Percentiles rank a stretch among this genome's conserved stretches.
These are phyloP conservation scores for Hippopotamyrus pictus DNA, from an alignment of 2,797 vertebrate genomes.

Conservation along the genomic window DNA sequence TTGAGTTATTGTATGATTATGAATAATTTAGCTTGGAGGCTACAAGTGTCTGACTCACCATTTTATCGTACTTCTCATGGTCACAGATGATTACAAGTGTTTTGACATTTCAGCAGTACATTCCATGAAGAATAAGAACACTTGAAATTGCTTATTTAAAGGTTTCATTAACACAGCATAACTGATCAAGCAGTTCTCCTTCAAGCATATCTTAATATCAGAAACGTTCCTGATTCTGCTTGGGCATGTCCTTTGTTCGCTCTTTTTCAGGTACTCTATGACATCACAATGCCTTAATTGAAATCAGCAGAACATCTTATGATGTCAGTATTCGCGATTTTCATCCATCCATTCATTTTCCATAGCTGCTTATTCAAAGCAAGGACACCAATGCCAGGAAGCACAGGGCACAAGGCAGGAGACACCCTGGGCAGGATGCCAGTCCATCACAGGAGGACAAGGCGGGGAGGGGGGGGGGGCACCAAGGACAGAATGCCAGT, in stretches of 20 bases:
- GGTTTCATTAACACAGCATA: background rate
- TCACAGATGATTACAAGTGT: conserved; percentile 10
- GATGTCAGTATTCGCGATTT: background rate
- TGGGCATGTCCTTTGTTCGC: background rate
- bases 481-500: background rate
- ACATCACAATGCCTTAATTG: background rate
- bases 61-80: background rate
- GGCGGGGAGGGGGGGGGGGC: background rate
- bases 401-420: background rate
- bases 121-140: background rate
- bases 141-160: background rate
- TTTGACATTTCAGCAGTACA: conserved; percentile 2
- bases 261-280: conserved; percentile 3
- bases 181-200: background rate
- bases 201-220: background rate
- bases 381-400: background rate
- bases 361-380: background rate
- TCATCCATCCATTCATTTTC: background rate
- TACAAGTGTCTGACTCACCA: background rate
- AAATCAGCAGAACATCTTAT: background rate
- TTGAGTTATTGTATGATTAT: conserved; percentile 8
- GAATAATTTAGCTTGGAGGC: background rate
- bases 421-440: background rate
- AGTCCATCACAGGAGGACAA: background rate
- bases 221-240: background rate